Percentiles rank a stretch among this genome's conserved stretches.
Conservation (phyloP, 1,140 invertebrate genomes). For the Drosophila bifasciata region DNA sequence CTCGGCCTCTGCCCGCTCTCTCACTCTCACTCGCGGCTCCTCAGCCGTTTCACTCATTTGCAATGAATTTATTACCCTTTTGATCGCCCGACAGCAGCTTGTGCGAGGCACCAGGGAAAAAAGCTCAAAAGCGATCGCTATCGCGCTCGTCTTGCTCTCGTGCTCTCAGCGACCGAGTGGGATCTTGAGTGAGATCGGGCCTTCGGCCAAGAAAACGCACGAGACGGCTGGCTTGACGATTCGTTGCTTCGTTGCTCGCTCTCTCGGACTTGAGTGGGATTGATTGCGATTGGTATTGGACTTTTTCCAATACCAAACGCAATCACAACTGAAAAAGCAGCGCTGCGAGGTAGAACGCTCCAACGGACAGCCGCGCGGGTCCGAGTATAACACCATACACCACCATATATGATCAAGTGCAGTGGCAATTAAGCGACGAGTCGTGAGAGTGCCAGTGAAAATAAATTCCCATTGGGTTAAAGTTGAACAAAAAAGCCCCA, state of each 20-base stretch:
- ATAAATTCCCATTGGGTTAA: constrained; percentile 22
- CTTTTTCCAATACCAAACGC: too few species aligned
- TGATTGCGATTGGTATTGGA: background rate
- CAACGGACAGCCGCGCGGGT: constrained; percentile 26
- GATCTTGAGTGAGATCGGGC: constrained; percentile 19
- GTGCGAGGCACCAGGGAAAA: constrained; percentile 15
- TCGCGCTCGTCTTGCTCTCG: constrained; percentile 1
- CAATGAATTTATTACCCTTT: constrained; percentile 67
- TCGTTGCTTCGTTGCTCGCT: constrained; percentile 13
- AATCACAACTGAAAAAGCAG: constrained; percentile 57
- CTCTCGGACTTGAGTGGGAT: constrained; percentile 27
- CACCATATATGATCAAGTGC: constrained; percentile 26
- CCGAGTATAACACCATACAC: background rate
- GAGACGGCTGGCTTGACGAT: constrained; percentile 38
- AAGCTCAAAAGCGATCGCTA: constrained; percentile 14
- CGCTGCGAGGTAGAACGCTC: constrained; percentile 64
- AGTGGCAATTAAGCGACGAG: constrained; percentile 2
- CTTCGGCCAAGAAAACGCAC: constrained; percentile 14
- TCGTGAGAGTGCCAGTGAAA: constrained; percentile 53
- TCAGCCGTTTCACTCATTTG: constrained; percentile 39
- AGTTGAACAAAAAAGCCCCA: constrained; percentile 10
- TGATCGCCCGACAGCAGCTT: constrained; percentile 56
- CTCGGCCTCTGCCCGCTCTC: constrained; percentile 6
- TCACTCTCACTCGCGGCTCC: background rate
- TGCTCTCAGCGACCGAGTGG: constrained; percentile 18